phyloP scores from a whole-genome alignment of 2,113 vertebrate genomes.

The Tyto alba region DNA sequence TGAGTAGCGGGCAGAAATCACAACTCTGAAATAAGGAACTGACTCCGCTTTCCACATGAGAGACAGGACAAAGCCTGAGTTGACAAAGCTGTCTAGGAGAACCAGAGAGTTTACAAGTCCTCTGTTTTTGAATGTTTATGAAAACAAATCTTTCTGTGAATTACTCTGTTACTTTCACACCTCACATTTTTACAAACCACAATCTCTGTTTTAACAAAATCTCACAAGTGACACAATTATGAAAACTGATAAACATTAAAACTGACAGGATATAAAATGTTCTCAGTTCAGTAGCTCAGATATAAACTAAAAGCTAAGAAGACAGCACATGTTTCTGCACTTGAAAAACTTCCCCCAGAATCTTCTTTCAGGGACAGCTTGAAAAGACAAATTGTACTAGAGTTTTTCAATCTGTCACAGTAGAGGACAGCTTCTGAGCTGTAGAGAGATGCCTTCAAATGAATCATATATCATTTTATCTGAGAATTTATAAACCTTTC shows the following conservation, averaged over 20 bases:
- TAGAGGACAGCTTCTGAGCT: slow-evolving; percentile 31
- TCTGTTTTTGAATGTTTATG: background rate
- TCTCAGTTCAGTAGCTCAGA: slow-evolving; percentile 5
- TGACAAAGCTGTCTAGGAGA: background rate
- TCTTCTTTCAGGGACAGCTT: slow-evolving; percentile 44
- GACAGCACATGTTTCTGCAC: slow-evolving; percentile 2
- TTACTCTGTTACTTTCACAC: background rate
- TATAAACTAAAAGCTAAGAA: slow-evolving; percentile 10
- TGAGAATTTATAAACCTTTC: slow-evolving; percentile 32
- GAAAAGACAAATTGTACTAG: slow-evolving; percentile 56
- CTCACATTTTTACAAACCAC: background rate
- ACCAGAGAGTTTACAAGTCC: background rate
- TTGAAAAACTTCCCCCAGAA: slow-evolving; percentile 48
- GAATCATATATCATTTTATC: slow-evolving; percentile 47
- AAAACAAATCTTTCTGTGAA: background rate
- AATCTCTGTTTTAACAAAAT: background rate
- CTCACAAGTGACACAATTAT: background rate
- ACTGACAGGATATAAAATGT: slow-evolving; percentile 5
- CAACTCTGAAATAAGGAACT: background rate
- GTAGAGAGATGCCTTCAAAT: slow-evolving; percentile 23
- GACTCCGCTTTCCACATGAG: background rate
- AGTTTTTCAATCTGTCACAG: slow-evolving; percentile 58
- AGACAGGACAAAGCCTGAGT: background rate
- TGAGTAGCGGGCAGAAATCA: background rate
- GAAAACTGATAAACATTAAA: background rate